These are phyloP conservation scores for Achatina immaculata DNA, from an alignment of 1,140 invertebrate genomes.

Conservation along the genomic window DNA sequence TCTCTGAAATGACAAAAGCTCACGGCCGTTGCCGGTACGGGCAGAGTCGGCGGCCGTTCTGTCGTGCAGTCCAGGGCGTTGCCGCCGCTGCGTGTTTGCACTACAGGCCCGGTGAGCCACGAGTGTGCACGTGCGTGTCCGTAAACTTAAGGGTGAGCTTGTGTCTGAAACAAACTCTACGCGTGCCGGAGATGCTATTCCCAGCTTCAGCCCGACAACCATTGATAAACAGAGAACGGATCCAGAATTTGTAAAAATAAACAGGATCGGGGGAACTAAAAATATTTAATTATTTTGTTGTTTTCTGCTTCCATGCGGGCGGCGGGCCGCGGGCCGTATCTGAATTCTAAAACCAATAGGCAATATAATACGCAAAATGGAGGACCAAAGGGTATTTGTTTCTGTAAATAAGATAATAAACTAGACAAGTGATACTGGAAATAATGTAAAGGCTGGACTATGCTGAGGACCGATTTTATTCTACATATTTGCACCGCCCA, in stretches of 20 bases:
- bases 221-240: not conserved
- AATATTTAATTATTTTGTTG: constrained; percentile 10
- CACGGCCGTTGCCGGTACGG: not conserved
- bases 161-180: not conserved
- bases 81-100: not conserved
- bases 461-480: too few species aligned
- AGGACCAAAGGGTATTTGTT: too few species aligned
- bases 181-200: not conserved
- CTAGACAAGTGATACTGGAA: not conserved
- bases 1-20: constrained; percentile 8
- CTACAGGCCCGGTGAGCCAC: not conserved
- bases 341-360: constrained; percentile 3
- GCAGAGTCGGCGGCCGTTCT: constrained; percentile 2
- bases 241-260: constrained; percentile 9
- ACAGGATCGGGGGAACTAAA: not conserved
- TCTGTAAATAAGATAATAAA: not conserved
- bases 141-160: constrained; percentile 5
- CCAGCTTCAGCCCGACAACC: not conserved
- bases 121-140: not conserved
- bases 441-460: not conserved
- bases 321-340: constrained; percentile 9
- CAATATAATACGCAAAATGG: not conserved
- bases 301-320: not conserved
- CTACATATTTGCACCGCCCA: too few species aligned
- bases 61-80: not conserved